Conservation (phyloP, 2,888 invertebrate genomes). For the Himalopsyche anomala region DNA sequence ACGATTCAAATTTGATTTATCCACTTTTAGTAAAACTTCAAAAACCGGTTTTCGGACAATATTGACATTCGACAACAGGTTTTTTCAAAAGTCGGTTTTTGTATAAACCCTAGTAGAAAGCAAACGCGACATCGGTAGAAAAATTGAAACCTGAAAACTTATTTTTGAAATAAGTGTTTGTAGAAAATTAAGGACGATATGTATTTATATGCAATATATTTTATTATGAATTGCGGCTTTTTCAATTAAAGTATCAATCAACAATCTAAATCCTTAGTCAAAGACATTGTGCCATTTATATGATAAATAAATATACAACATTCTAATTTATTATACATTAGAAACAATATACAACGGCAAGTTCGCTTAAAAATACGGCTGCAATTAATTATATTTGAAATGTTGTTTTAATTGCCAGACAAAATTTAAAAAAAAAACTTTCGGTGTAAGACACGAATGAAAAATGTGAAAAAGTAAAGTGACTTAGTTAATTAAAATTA, state of each 20-base stretch:
- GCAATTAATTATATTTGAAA: conserved; percentile 30
- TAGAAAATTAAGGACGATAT: no score
- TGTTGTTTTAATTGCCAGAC: not conserved
- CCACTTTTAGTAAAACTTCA: no score
- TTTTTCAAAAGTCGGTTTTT: no score
- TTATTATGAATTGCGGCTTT: not conserved
- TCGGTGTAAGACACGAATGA: not conserved
- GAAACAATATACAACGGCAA: not conserved
- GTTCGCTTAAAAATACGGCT: not conserved
- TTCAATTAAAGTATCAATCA: not conserved
- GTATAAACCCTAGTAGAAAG: no score
- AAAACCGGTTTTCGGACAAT: no score
- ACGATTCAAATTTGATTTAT: no score
- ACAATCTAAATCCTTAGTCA: not conserved
- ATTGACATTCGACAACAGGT: no score
- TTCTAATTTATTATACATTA: not conserved
- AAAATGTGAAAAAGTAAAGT: not conserved
- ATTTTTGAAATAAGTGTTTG: no score
- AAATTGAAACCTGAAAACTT: no score
- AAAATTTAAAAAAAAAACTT: not conserved
- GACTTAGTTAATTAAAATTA: conserved; percentile 1
- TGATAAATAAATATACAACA: not conserved
- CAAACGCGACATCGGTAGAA: no score
- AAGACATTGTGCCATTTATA: not conserved
- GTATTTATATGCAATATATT: no score